Evolutionary conservation across 1,140 invertebrate species (phyloP), one percentile per base, ranked within the genome.

Genomic region (Ptiloglossa arizonensis): DNA sequence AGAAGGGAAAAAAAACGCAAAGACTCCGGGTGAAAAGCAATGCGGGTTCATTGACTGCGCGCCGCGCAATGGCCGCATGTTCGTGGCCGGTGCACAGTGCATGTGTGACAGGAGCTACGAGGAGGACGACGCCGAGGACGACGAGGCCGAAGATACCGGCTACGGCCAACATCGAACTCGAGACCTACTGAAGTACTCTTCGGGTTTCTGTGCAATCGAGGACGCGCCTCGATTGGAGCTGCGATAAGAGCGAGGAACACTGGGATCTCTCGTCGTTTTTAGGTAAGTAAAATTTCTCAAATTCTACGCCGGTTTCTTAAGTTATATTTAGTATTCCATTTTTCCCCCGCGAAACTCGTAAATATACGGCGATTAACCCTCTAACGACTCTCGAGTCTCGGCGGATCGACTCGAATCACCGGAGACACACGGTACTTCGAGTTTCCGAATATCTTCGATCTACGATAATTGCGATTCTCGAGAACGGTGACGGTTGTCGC

Each of bases 21-120:
- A 67, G 72, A 79, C 60, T 83, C 66, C 56, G 70, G 80, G 71
- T 77, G 75, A 87, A 86, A 84, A 86, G 80, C 78, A 82, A 86
- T 81, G 85, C 80, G 85, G 77, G 85, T 86, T 86, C 83, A 76
- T 86, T 86, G 83, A 85, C 83, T 86, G 80, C 83, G 80, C 64
- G 83, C 27, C 77, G 85, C 84, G 78, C 81, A 82, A 83, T 86
- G 85, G 84, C 85, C 78, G 85, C 79, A 83, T 81, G 84, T 63
- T 86, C 80, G 80, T 79, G 75, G 63, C 75, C 83, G 73, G 67
- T 85, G 79, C 80, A 72, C 80, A 80, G 66, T 79, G 80, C 64
- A 72, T 74, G 83, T 66, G 66, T 82, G 81, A 82, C 81, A 80
- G 81, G 72, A 82, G 83, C 84, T 72, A 77, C 72, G 67, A 59